These are phyloP conservation scores for Melikaiella ostensackeni DNA, from an alignment of 2,888 invertebrate genomes.

Conservation along the genomic window DNA sequence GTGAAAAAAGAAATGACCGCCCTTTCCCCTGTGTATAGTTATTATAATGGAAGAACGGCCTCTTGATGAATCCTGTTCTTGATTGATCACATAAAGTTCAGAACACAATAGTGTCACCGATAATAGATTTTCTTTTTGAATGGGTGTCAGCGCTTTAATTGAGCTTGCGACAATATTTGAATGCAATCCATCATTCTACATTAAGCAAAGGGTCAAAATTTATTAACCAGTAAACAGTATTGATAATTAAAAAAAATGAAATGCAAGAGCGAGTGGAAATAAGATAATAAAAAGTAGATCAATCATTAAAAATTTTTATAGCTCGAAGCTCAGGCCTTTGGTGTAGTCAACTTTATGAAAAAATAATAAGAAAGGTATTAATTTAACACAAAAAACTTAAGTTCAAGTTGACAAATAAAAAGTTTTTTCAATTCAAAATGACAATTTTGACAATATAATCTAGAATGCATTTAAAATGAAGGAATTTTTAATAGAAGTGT, in stretches of 20 bases:
- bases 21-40: background rate
- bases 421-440: too few species aligned
- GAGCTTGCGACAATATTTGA: background rate
- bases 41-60: background rate
- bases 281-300: too few species aligned
- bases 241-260: background rate
- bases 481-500: too few species aligned
- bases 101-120: constrained; percentile 2
- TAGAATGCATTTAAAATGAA: too few species aligned
- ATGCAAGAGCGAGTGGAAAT: background rate
- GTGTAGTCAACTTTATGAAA: too few species aligned
- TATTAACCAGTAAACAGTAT: background rate
- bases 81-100: constrained; percentile 25
- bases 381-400: too few species aligned
- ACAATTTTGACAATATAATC: too few species aligned
- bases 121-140: background rate
- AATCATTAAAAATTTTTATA: too few species aligned
- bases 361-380: too few species aligned
- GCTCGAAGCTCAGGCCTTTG: too few species aligned
- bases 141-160: background rate
- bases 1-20: background rate
- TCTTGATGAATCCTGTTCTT: constrained; percentile 8
- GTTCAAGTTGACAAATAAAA: too few species aligned
- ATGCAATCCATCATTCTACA: background rate
- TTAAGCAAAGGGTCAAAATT: background rate